phyloP scores from a whole-genome alignment of 1,140 invertebrate genomes.

The Agrypnia vestita region DNA sequence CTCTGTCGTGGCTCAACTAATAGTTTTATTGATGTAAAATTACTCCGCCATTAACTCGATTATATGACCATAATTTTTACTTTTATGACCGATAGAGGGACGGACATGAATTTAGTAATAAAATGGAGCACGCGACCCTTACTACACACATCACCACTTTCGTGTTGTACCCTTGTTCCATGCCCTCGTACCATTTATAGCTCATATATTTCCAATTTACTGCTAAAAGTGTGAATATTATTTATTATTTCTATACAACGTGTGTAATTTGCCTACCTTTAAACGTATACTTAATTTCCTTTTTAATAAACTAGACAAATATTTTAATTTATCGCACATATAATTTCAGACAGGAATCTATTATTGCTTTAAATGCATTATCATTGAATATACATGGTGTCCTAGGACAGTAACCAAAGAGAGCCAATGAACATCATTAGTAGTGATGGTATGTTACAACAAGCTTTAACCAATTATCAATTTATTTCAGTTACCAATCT shows the following conservation, averaged over 20 bases:
- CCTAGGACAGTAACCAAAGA: no score
- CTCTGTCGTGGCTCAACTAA: slow-evolving; percentile 43
- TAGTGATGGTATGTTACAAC: no score
- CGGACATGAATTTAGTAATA: slow-evolving; percentile 12
- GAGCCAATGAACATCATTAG: no score
- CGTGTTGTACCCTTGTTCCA: not conserved
- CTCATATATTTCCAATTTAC: not conserved
- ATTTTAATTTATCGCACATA: not conserved
- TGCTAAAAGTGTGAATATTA: not conserved
- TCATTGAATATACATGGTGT: no score
- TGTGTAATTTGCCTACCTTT: not conserved
- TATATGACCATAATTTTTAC: slow-evolving; percentile 58
- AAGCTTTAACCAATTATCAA: no score
- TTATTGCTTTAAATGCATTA: not conserved
- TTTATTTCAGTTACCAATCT: no score
- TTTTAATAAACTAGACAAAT: no score
- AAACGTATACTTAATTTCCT: no score
- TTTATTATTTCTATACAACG: not conserved
- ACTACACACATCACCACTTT: slow-evolving; percentile 31
- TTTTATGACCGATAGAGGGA: slow-evolving; percentile 56
- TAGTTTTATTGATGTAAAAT: slow-evolving; percentile 61
- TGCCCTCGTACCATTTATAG: not conserved
- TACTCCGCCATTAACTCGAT: slow-evolving; percentile 56
- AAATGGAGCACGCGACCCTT: slow-evolving; percentile 22
- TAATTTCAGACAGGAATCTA: no score